Conservation (phyloP, 2,888 invertebrate genomes). For the Hartigia nigra region DNA sequence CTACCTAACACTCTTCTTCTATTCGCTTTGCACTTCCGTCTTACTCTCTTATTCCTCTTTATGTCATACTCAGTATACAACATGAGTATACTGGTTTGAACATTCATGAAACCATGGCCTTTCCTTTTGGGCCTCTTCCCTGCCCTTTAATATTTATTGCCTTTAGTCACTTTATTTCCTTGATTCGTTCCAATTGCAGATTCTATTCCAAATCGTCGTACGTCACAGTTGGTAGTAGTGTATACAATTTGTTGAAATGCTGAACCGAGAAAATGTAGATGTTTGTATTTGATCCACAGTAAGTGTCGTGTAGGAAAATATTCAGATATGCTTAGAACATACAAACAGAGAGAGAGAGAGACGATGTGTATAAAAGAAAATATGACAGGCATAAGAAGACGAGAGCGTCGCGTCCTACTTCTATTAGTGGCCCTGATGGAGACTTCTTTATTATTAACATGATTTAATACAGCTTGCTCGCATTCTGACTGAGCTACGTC, state of each 20-base stretch:
- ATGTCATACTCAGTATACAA: not conserved
- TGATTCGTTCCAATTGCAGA: not conserved
- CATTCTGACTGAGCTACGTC: constrained; percentile 6
- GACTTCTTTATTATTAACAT: constrained; percentile 28
- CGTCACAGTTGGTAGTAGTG: not conserved
- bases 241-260: not conserved
- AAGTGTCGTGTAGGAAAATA: not conserved
- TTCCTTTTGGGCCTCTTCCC: not conserved
- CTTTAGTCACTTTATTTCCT: not conserved
- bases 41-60: not conserved
- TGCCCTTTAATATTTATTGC: not conserved
- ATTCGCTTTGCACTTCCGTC: not conserved
- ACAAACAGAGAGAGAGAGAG: constrained; percentile 12
- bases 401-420: constrained; percentile 32
- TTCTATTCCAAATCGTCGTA: not conserved
- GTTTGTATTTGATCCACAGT: not conserved
- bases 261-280: not conserved
- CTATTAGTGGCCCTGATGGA: constrained; percentile 27
- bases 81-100: not conserved
- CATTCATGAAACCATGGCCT: too few species aligned
- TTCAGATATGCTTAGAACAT: not conserved
- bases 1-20: not conserved
- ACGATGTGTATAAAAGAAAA: not conserved
- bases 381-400: not conserved
- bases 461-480: constrained; percentile 19